phyloP scores from a whole-genome alignment of 2,113 vertebrate genomes.

The Herpetotheres cachinnans region DNA sequence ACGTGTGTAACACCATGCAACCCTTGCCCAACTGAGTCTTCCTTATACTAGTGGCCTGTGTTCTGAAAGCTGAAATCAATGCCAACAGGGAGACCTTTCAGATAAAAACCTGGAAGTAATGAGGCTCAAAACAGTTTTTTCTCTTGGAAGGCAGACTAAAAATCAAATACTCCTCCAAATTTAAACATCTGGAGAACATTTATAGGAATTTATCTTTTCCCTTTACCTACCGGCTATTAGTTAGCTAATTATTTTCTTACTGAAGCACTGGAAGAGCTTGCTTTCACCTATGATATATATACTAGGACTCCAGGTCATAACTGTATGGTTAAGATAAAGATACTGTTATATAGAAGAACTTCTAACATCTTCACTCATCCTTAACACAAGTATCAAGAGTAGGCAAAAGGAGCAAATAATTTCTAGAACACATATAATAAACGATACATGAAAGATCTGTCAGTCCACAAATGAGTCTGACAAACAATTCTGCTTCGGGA shows the following conservation, averaged over 20 bases:
- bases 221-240: neutral
- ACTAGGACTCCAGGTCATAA: neutral
- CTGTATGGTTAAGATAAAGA: neutral
- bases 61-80: neutral
- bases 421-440: neutral
- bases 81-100: neutral
- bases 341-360: neutral
- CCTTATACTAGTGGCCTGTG: neutral
- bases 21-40: neutral
- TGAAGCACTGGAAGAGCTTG: neutral
- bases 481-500: neutral
- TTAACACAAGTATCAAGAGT: neutral
- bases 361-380: neutral
- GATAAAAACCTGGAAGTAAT: neutral
- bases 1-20: neutral
- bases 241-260: neutral
- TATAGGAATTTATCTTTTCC: neutral
- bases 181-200: neutral
- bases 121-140: neutral
- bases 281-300: neutral
- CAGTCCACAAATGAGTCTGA: neutral
- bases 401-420: neutral
- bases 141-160: neutral
- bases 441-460: neutral
- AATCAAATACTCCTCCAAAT: neutral